Base-by-base conservation (phyloP, 2,113 vertebrate genomes). In the Sander vitreus region DNA sequence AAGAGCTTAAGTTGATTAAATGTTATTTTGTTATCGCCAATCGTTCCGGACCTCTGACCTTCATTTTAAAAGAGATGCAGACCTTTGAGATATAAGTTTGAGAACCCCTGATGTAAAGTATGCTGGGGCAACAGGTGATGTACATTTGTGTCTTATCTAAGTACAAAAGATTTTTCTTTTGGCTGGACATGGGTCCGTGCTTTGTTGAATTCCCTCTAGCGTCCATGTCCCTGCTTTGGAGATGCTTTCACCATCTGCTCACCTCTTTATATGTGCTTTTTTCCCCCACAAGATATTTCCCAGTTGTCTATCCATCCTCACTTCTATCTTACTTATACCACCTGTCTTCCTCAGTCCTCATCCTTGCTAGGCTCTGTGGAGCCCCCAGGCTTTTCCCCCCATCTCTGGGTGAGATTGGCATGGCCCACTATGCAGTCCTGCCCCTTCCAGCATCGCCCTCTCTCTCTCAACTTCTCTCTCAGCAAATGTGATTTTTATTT, bases 401-500 rank as follows among this genome's bases (percentile, higher is more conserved):
- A 67, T 70, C 78, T 66, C 55, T 79, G 53, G 68, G 64, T 73
- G 63, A 83, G 67, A 81, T 83, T 87, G 86, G 84, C 84, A 78
- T 18, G 70, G 10, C 54, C 74, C 73, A 33, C 59, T 75, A 39
- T 2, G 48, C 55, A 81, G 23, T 55, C 62, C 68, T 43, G 25
- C 63, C 72, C 85, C 88, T 81, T 69, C 72, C 36, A 80, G 76
- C 82, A 54, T 82, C 19, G 54, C 62, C 62, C 27, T 66, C 47
- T 67, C 33, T 33, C 58, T 70, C 76, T 79, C 76, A 67, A 66
- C 43, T 58, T 77, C 69, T 88, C 79, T 68, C 64, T 81, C 50
- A 23, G 58, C 43, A 85, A 75, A 85, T 80, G 69, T 83, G 43
- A 60, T 78, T 76, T 51, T 67, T 82, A 84, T 90, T 88, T 76